Evolutionary conservation across 2,113 vertebrate species (phyloP).

Genomic region (Lethenteron reissneri): DNA sequence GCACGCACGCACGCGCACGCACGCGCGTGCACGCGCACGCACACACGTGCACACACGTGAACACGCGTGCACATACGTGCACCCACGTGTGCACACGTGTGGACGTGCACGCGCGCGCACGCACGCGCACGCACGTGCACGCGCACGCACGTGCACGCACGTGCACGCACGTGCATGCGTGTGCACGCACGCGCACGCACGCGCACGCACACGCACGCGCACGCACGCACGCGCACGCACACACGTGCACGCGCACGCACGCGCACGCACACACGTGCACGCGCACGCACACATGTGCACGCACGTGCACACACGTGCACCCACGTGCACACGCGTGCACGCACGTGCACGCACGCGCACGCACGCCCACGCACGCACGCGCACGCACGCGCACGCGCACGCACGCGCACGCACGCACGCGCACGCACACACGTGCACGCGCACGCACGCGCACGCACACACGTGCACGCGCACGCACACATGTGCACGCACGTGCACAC

Average conservation of each 20-base stretch:
- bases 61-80: neutral
- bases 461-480: neutral
- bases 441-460: neutral
- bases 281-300: neutral
- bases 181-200: neutral
- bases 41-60: neutral
- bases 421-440: neutral
- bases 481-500: neutral
- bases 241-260: neutral
- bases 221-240: neutral
- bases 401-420: neutral
- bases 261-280: neutral
- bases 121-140: neutral
- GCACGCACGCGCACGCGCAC: neutral
- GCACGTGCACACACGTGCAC: neutral
- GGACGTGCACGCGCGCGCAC: neutral
- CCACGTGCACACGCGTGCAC: neutral
- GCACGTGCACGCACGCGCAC: constrained; percentile 1
- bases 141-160: neutral
- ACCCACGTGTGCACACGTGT: neutral
- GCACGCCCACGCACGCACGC: neutral
- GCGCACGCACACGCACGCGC: neutral
- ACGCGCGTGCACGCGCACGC: neutral
- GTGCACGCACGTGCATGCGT: neutral
- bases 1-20: neutral